Evolutionary conservation across 2,888 invertebrate species (phyloP), one percentile per base, ranked within the genome.

Genomic region (Sympetrum striolatum): DNA sequence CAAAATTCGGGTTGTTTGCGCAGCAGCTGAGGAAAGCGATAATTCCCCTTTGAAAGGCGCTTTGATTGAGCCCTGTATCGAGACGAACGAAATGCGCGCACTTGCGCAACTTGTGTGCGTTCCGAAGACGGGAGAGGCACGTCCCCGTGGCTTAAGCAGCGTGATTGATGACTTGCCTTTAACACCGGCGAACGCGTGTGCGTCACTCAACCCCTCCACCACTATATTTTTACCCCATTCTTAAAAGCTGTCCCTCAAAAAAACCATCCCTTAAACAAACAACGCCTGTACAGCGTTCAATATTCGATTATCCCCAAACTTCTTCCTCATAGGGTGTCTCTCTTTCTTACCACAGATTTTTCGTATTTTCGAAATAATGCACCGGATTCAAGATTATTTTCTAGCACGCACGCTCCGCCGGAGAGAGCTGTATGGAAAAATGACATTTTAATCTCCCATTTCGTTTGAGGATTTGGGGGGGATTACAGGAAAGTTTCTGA

Each of bases 141-240:
- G 86, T 86, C 86, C 37, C 60, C 12, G 37, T 53, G 86, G 58
- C 25, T 86, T 86, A 58, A 86, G 53, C 58, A 35, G 60, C 64
- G 86, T 86, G 86, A 86, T 86, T 86, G 86, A 86, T 86, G 86
- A 86, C 60, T 60, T 37, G 64, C 60, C 60, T 64, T n/a, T 31
- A n/a, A 86, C 53, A 86, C 60, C 60, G 60, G 60, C 86, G 31
- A 64, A 60, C n/a, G 60, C 37, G 35, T 60, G 73, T 37, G 60
- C 35, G 86, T 86, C 86, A 60, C 37, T 37, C 60, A 25, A 18
- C 53, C 25, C 44, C 44, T 44, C 81, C 39, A 22, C 2, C 48
- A 81, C 48, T n/a, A 86, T 53, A 53, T 82, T 82, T 39, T 86
- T 58, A n/a, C 22, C 86, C 60, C 39, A 37, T 60, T 39, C 37